Evolutionary conservation across 2,113 vertebrate genomes (phyloP), one percentile per base, ranked within the genome.

Genomic region (Phylloscopus whistleri): DNA sequence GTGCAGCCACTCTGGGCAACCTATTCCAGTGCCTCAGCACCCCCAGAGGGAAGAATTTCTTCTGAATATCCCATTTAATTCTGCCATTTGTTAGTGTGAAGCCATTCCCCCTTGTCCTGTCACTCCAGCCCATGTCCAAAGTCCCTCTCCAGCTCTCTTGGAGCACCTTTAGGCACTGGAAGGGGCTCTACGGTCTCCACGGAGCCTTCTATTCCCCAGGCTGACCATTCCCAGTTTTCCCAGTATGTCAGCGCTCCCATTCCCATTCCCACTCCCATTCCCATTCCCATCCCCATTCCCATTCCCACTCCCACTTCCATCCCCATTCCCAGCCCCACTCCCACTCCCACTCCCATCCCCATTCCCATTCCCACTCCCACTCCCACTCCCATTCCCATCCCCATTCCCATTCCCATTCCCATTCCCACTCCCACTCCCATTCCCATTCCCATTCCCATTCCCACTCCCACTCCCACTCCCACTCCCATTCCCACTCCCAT

Each of bases 261-360:
- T 19, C 30, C 59, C 33, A 0, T 19, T 44, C 7, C 53, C 31
- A 5, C 7, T 23, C 39, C 62, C 51, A 3, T n/a, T 11, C 33
- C 64, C 17, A 6, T 28, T 39, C 18, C 26, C 46, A 1, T 8
- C 21, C 23, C 66, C 33, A 23, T 33, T 16, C 31, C 60, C n/a
- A 0, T 21, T 37, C 8, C 46, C n/a, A 5, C 10, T 16, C 37
- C 37, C 37, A 37, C n/a, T n/a, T n/a, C 63, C n/a, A 1, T 28
- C 17, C n/a, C 67, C 14, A 6, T 14, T 69, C n/a, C 44, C 46
- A 5, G 30, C 49, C 56, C 66, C n/a, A n/a, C n/a, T n/a, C n/a
- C n/a, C n/a, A n/a, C n/a, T n/a, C n/a, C n/a, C n/a, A n/a, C n/a
- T n/a, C n/a, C 63, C n/a, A 1, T 28, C 17, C n/a, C 67, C 14